Base-by-base conservation (phyloP, 2,113 vertebrate genomes). In the Lagopus leucura region DNA sequence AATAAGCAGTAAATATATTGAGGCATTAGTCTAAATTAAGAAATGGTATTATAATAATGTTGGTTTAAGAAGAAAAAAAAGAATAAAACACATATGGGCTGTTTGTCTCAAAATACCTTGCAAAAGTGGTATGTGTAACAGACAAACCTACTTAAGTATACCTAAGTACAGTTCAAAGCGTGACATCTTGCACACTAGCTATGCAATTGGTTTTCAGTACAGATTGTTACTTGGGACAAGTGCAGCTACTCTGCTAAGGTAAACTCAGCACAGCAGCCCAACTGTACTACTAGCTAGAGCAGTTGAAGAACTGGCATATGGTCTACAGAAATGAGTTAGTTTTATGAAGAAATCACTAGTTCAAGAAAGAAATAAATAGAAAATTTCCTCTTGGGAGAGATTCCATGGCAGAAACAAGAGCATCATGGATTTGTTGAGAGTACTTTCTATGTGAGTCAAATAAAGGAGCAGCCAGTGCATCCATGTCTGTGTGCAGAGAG, bases 321-420 rank as follows among this genome's bases (percentile, higher is more conserved):
- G 65, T n/a, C 69, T 77, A 58, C 27, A 77, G 67, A 85, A 82
- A 65, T 30, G 34, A 58, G 38, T 55, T 58, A 61, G 28, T n/a
- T 85, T 90, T 54, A 34, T 20, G n/a, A 71, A 70, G 40, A 70
- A 88, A 77, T 50, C 47, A 19, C 20, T 40, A 54, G 18, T 42
- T 82, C 50, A 63, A 55, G 20, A 22, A 77, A 34, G 30, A 92
- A 89, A 71, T 66, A 89, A 87, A 86, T 25, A 88, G 36, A 5
- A 8, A 90, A 47, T 13, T 80, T 77, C 64, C 42, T 54, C 45
- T 24, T 40, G 14, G 7, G 4, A 27, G 10, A 89, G 5, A 91
- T 8, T 0, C 3, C 9, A 8, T 34, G 27, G 30, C 24, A 89
- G 47, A 67, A 12, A 45, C 0, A 4, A 75, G 22, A 30, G 21